Percentiles rank a stretch among this genome's conserved stretches.
These are phyloP conservation scores for Pelodytes ibericus DNA, from an alignment of 2,797 vertebrate species.

Conservation along the genomic window DNA sequence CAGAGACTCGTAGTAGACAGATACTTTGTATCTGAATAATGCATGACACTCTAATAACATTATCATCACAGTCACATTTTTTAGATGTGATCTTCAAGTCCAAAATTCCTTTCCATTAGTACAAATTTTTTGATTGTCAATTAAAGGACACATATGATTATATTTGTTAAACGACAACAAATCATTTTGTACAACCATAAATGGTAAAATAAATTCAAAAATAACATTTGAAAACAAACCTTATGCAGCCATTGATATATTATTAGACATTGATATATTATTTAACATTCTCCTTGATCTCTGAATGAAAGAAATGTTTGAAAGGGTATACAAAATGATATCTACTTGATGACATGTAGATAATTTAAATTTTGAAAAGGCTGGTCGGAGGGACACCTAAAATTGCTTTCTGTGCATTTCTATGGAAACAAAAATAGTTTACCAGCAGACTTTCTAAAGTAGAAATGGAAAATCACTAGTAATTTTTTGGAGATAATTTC, in stretches of 20 bases:
- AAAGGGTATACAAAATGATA: constrained; percentile 28
- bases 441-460: too few species aligned
- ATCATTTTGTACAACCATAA: too few species aligned
- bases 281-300: constrained; percentile 21
- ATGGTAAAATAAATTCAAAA: too few species aligned
- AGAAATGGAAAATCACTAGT: too few species aligned
- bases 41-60: background rate
- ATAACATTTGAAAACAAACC: background rate
- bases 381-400: too few species aligned
- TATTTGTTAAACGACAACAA: too few species aligned
- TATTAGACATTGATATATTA: background rate
- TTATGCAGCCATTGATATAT: too few species aligned
- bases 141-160: too few species aligned
- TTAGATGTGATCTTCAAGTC: background rate
- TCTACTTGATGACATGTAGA: background rate
- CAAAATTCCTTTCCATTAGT: background rate
- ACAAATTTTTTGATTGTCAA: background rate
- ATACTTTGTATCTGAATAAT: background rate
- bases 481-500: too few species aligned
- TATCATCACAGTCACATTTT: background rate
- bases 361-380: background rate
- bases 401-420: too few species aligned
- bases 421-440: too few species aligned
- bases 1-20: background rate
- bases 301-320: background rate